phyloP scores from a whole-genome alignment of 2,113 vertebrate species.

The Scopus umbretta region DNA sequence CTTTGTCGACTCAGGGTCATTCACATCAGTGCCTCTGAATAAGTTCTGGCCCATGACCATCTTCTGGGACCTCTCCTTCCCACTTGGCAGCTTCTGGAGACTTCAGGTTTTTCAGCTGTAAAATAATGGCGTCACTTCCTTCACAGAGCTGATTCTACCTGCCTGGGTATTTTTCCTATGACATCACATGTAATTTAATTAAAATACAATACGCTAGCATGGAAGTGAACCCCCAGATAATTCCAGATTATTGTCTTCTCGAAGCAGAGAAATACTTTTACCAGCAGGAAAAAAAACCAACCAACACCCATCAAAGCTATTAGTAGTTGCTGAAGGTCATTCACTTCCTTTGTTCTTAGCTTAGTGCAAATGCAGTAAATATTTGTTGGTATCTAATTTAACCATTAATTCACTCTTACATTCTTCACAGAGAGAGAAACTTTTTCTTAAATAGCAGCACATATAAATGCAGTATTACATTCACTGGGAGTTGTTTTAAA shows the following conservation, averaged over 20 bases:
- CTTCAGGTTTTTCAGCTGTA: background rate
- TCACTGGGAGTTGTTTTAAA: background rate
- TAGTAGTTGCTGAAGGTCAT: background rate
- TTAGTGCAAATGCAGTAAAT: background rate
- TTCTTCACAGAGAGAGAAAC: background rate
- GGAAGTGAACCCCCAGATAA: background rate
- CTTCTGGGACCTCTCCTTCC: background rate
- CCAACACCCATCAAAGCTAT: background rate
- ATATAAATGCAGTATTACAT: background rate
- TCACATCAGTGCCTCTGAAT: background rate
- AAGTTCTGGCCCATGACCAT: background rate
- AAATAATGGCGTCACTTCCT: background rate
- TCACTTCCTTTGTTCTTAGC: background rate
- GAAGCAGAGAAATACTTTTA: background rate
- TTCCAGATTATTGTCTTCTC: background rate
- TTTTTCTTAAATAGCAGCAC: background rate
- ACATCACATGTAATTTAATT: background rate
- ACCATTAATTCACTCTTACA: background rate
- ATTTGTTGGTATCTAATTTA: background rate
- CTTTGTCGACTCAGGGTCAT: fast-evolving
- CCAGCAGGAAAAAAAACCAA: background rate
- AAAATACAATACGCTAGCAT: background rate
- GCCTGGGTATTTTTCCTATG: background rate
- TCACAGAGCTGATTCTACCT: background rate
- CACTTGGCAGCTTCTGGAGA: background rate